These are phyloP conservation scores for Nothobranchius kuhntae DNA, from an alignment of 2,113 vertebrate species.

Conservation along the genomic window DNA sequence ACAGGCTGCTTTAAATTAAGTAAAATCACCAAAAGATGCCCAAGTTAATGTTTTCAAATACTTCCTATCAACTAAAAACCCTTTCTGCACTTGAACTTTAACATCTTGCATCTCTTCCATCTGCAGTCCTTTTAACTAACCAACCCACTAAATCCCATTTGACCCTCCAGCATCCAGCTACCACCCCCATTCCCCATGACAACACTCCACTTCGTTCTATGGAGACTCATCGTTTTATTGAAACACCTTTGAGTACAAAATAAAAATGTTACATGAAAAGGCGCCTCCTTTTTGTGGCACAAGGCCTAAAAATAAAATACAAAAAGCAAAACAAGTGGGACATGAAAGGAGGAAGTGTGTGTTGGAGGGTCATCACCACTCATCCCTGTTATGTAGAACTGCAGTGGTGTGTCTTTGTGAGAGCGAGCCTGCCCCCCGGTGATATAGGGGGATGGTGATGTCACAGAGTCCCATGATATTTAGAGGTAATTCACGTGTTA, in stretches of 20 bases:
- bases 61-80: background rate
- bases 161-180: constrained; percentile 7
- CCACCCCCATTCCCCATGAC: constrained; percentile 32
- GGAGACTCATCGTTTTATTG: constrained; percentile 79
- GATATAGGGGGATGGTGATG: constrained; percentile 48
- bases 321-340: constrained; percentile 44
- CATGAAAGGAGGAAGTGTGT: constrained; percentile 46
- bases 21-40: background rate
- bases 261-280: constrained; percentile 79
- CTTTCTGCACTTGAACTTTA: too few species aligned
- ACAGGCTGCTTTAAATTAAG: constrained; percentile 4
- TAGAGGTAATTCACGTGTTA: constrained; percentile 73
- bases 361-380: constrained; percentile 65
- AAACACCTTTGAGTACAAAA: constrained; percentile 80
- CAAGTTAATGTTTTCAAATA: background rate
- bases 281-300: constrained; percentile 54
- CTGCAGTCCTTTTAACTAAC: background rate
- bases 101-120: background rate
- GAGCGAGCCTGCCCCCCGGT: constrained; percentile 65
- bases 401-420: constrained; percentile 64
- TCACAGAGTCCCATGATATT: constrained; percentile 78
- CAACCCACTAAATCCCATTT: background rate
- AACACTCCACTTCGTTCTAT: constrained; percentile 53
- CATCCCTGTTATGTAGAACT: constrained; percentile 71
- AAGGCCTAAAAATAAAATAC: constrained; percentile 62